Evolutionary conservation across 1,140 invertebrate genomes (phyloP).

Genomic region (Trachymyrmex cornetzi): DNA sequence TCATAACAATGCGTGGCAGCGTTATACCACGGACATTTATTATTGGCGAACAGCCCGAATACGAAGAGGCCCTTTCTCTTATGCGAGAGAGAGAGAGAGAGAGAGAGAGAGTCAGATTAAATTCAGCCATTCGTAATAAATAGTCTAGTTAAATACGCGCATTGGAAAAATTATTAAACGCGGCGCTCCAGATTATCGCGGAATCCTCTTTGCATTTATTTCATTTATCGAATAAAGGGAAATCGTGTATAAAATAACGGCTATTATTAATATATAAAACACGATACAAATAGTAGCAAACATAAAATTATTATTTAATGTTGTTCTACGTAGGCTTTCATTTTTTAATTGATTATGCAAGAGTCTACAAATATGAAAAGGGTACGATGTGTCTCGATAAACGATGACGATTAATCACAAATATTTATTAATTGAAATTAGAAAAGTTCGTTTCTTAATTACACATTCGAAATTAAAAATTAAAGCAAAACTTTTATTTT

Average conservation of each 20-base stretch:
- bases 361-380: background rate
- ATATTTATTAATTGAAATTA: conserved; percentile 24
- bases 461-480: conserved; percentile 2
- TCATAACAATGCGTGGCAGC: conserved; percentile 54
- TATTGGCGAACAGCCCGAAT: background rate
- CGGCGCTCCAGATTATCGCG: conserved; percentile 27
- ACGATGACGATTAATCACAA: background rate
- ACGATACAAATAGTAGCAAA: background rate
- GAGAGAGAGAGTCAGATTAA: conserved; percentile 5
- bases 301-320: conserved; percentile 5
- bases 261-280: conserved; percentile 27
- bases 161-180: conserved; percentile 36
- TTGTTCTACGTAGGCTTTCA: background rate
- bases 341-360: conserved; percentile 6
- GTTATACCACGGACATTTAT: conserved; percentile 48
- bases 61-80: background rate
- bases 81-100: background rate
- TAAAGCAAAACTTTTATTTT: conserved; percentile 3
- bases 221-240: conserved; percentile 41
- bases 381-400: background rate
- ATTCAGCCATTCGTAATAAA: conserved; percentile 44
- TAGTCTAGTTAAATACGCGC: conserved; percentile 30
- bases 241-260: conserved; percentile 33
- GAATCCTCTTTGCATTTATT: conserved; percentile 51
- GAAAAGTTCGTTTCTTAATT: background rate